Percentiles rank a stretch among this genome's conserved stretches.
phyloP scores from a whole-genome alignment of 2,888 invertebrate species.

The Dromius quadrimaculatus region DNA sequence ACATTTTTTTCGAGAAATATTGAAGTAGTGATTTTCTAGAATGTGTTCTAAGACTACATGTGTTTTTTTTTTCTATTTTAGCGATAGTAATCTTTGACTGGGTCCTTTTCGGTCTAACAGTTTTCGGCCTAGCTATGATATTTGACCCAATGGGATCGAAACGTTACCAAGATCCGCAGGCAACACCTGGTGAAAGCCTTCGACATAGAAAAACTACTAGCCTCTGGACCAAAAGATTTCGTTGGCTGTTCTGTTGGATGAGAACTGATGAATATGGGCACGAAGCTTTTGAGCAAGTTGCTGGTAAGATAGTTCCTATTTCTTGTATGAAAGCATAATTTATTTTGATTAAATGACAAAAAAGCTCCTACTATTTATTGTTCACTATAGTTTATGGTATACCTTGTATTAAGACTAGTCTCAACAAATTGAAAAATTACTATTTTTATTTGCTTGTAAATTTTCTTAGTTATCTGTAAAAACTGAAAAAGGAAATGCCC shows the following conservation, averaged over 20 bases:
- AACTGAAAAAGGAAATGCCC: no score
- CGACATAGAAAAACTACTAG: slow-evolving; percentile 79
- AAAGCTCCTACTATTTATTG: no score
- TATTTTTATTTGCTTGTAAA: no score
- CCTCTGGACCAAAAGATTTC: slow-evolving; percentile 80
- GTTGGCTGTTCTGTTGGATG: slow-evolving; percentile 81
- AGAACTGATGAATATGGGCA: slow-evolving; percentile 81
- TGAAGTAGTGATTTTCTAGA: no score
- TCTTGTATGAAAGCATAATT: neutral
- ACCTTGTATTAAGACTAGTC: no score
- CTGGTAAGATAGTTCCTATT: slow-evolving; percentile 67
- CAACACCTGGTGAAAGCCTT: slow-evolving; percentile 75
- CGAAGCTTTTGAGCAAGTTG: slow-evolving; percentile 84
- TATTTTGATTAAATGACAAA: no score
- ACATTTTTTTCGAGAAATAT: no score
- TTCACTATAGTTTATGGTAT: no score
- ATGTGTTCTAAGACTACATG: neutral
- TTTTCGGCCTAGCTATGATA: slow-evolving; percentile 82
- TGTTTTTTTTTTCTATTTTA: slow-evolving; percentile 56
- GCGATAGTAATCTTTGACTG: slow-evolving; percentile 85
- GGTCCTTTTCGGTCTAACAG: slow-evolving; percentile 79
- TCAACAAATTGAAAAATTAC: no score
- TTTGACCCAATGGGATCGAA: slow-evolving; percentile 85
- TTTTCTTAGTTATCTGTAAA: no score
- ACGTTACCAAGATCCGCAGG: slow-evolving; percentile 73